phyloP scores from a whole-genome alignment of 1,140 invertebrate species.

The Branchinecta lynchi region DNA sequence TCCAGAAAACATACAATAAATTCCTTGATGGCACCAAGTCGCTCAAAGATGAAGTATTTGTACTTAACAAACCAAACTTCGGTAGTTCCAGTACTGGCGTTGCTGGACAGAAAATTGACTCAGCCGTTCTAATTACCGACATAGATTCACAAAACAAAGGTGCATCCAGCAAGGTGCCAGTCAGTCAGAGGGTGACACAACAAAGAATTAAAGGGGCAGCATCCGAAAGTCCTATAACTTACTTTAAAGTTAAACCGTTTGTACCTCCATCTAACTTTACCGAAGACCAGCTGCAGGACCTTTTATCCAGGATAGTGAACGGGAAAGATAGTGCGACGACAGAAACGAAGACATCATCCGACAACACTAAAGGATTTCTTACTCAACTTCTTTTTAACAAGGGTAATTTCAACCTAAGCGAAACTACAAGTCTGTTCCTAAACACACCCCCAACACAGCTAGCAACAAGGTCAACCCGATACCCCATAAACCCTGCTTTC shows the following conservation, averaged over 20 bases:
- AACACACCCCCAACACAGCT: neutral
- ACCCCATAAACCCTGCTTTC: neutral
- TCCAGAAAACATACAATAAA: slow-evolving; percentile 11
- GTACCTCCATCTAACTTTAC: neutral
- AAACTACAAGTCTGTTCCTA: neutral
- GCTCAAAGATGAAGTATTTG: slow-evolving; percentile 13
- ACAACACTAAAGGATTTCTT: too few relatives aligned
- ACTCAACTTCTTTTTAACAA: neutral
- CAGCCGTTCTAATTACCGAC: neutral
- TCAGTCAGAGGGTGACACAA: too few relatives aligned
- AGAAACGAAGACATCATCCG: too few relatives aligned
- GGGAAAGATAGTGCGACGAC: too few relatives aligned
- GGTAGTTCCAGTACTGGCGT: neutral
- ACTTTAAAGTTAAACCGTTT: neutral
- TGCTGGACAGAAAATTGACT: neutral
- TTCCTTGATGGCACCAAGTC: slow-evolving; percentile 2
- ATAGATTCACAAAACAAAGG: too few relatives aligned
- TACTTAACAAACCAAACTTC: slow-evolving; percentile 12
- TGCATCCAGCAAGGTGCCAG: too few relatives aligned
- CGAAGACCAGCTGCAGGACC: neutral
- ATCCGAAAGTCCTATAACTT: neutral
- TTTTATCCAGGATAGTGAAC: too few relatives aligned
- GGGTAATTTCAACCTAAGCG: neutral
- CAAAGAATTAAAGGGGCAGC: neutral
- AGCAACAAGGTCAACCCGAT: neutral